phyloP scores from a whole-genome alignment of 2,888 invertebrate species.

The Eudemis profundana region DNA sequence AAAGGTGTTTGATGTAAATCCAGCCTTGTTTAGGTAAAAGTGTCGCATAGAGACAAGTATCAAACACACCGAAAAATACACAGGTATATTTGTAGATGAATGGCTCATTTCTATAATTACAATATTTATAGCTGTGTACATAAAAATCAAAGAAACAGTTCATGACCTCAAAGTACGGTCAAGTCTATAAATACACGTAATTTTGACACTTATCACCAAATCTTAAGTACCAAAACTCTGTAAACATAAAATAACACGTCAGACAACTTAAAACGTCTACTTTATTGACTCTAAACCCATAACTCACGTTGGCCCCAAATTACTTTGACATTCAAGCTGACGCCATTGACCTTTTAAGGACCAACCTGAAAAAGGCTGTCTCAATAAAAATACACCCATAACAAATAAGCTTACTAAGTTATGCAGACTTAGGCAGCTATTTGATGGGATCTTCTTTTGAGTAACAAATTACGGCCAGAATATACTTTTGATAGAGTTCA shows the following conservation, averaged over 20 bases:
- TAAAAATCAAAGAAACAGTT: background rate
- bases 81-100: too few species aligned
- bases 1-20: too few species aligned
- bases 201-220: background rate
- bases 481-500: background rate
- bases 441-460: too few species aligned
- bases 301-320: constrained; percentile 6
- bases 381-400: background rate
- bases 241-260: background rate
- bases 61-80: too few species aligned
- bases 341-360: background rate
- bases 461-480: too few species aligned
- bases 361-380: background rate
- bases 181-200: background rate
- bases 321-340: constrained; percentile 21
- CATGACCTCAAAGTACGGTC: constrained; percentile 2
- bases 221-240: background rate
- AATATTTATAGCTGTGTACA: too few species aligned
- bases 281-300: constrained; percentile 11
- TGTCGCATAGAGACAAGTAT: too few species aligned
- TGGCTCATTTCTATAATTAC: too few species aligned
- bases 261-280: constrained; percentile 3
- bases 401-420: background rate
- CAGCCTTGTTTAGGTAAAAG: too few species aligned
- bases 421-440: background rate